phyloP scores from a whole-genome alignment of 2,888 invertebrate species.

The Tuberolachnus salignus region DNA sequence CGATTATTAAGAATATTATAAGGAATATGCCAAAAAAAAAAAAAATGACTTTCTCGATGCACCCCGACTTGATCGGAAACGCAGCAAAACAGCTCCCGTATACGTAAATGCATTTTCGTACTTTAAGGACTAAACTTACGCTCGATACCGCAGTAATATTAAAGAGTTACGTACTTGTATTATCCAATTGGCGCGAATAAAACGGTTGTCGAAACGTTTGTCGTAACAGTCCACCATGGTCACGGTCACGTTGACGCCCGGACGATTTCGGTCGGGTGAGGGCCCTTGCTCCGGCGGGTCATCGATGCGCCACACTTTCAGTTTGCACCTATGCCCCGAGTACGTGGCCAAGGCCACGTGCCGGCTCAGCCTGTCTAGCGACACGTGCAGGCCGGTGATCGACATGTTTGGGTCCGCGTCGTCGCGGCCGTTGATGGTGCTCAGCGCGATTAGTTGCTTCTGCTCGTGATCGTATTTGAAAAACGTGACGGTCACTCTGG shows the following conservation, averaged over 20 bases:
- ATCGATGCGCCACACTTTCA: slow-evolving; percentile 23
- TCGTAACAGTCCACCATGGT: slow-evolving; percentile 17
- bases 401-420: neutral
- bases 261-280: neutral
- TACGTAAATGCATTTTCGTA: too few relatives aligned
- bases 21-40: too few relatives aligned
- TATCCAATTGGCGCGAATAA: neutral
- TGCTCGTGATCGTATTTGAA: neutral
- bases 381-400: slow-evolving; percentile 18
- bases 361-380: slow-evolving; percentile 17
- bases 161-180: slow-evolving; percentile 24
- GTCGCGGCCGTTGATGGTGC: neutral
- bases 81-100: too few relatives aligned
- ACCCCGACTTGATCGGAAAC: too few relatives aligned
- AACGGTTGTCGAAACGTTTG: neutral
- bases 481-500: slow-evolving; percentile 24
- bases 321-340: neutral
- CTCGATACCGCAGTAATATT: too few relatives aligned
- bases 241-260: neutral
- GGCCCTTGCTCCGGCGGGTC: neutral
- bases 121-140: too few relatives aligned
- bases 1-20: too few relatives aligned
- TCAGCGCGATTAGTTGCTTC: neutral
- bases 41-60: too few relatives aligned
- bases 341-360: slow-evolving; percentile 23